These are phyloP conservation scores for Ophioderma brevispina DNA, from an alignment of 35 echinoderm and acorn worm species.

Conservation along the genomic window DNA sequence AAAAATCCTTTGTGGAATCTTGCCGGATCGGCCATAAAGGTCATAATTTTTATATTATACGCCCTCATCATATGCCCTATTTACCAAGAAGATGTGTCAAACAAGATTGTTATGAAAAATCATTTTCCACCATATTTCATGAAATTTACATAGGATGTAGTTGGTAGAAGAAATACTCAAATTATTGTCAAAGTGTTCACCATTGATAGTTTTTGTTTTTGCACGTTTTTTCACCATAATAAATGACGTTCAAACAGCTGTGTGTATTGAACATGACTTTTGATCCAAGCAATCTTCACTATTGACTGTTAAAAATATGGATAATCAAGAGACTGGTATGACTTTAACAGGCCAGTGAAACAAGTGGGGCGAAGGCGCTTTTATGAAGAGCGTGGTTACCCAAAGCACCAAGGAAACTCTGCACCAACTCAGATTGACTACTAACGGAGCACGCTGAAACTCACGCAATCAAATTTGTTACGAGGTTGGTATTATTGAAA, in stretches of 20 bases:
- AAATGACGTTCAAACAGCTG: not conserved
- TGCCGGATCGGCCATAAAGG: too few species aligned
- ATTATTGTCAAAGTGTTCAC: too few species aligned
- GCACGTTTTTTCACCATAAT: not conserved
- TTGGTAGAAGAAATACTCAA: too few species aligned
- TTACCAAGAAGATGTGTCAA: too few species aligned
- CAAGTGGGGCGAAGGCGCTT: constrained; percentile 62
- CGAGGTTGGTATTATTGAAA: constrained; percentile 57
- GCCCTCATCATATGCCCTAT: too few species aligned
- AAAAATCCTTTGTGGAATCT: too few species aligned
- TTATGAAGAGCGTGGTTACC: constrained; percentile 87
- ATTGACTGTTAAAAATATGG: not conserved
- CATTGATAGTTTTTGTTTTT: too few species aligned
- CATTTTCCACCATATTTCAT: too few species aligned
- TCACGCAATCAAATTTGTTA: constrained; percentile 77
- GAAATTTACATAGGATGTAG: too few species aligned
- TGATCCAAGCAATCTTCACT: not conserved
- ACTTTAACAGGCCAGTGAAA: constrained; percentile 87
- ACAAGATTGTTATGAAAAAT: too few species aligned
- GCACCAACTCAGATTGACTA: constrained; percentile 82
- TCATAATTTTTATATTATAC: too few species aligned
- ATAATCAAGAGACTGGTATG: not conserved
- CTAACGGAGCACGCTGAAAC: constrained; percentile 75
- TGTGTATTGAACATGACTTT: not conserved
- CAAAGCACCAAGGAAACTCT: constrained; percentile 73